Base-by-base conservation (phyloP, 2,797 vertebrate species). In the Hemibagrus guttatus region DNA sequence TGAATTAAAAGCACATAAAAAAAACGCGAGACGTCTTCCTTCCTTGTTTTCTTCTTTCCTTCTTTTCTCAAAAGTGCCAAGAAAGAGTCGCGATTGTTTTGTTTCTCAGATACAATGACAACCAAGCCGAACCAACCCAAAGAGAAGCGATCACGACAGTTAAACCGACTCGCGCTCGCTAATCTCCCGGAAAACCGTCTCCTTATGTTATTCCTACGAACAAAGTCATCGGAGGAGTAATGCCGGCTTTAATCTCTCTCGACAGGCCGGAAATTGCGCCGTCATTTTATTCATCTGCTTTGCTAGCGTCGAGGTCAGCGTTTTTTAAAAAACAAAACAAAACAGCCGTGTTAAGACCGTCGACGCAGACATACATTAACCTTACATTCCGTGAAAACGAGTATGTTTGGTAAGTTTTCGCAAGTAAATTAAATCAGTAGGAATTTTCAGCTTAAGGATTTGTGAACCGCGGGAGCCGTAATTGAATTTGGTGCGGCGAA, bases 221-320 rank as follows among this genome's bases (percentile, higher is more conserved):
- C 86, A 58, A 88, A 87, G 66, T 82, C 68, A 87, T 86, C 71
- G 68, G 83, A 71, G 88, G 85, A 81, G 66, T 84, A 88, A 92
- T 86, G 56, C 52, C 46, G 83, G 74, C 74, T 90, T 91, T 87
- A 89, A 91, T 92, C 90, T 89, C 76, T 88, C 86, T 83, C 75
- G 85, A 81, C 90, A 90, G 87, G 58, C 87, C 85, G 90, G 90
- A 92, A 91, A 92, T 91, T 91, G 88, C 90, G 68, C 84, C 87
- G 88, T 92, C 90, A 90, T 74, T 76, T 92, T 90, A 90, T 74
- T 76, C 85, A 61, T 54, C 84, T 82, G 26, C 81, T 75, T 74
- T 64, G 88, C 87, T 89, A 83, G 42, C 68, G 88, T 90, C 85
- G 81, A 90, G 91, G 87, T 91, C 89, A 90, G 89, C 84, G 84